Evolutionary conservation across 2,797 vertebrate species (phyloP), one percentile per base, ranked within the genome.

Genomic region (Tapera naevia): DNA sequence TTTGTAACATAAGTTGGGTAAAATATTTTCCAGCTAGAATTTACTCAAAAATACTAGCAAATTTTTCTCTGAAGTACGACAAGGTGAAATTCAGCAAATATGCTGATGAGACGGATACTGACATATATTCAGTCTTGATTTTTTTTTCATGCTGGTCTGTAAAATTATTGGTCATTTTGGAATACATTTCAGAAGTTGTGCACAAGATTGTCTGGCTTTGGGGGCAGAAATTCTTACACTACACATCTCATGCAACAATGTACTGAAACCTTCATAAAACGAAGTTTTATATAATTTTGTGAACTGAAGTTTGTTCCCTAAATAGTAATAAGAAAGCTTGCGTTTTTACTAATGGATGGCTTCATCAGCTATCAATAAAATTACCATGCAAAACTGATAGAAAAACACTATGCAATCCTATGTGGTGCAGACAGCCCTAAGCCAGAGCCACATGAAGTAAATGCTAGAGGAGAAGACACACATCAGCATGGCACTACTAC

Each of bases 1-100:
- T 95, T 80, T 79, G 13, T 57, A 46, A 41, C 13, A 53, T 25
- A 67, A 88, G 27, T 2, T 25, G 7, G 5, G 30, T 7, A 79
- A 89, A 86, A 53, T 3, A 57, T 64, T 91, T 48, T 65, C n/a
- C n/a, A 60, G 50, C 32, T 91, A 83, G 93, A 92, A 67, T 41
- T 78, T 45, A 43, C 13, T 75, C 81, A 24, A 50, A 80, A 72
- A 87, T 80, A 62, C 57, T 61, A 67, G 35, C 46, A 94, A 95
- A 91, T 11, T 22, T 22, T 15, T 75, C 30, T 61, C n/a, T 69
- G 69, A 91, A 69, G 32, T 30, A 91, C 0, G 1, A 10, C 46
- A 28, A 72, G 89, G 45, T 74, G 27, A 86, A 94, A 93, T 86
- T 79, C 57, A 93, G 32, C 24, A 66, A 88, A 83, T 89, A 66